These are phyloP conservation scores for Emydocephalus ijimae DNA, from an alignment of 2,113 vertebrate species.

Conservation along the genomic window DNA sequence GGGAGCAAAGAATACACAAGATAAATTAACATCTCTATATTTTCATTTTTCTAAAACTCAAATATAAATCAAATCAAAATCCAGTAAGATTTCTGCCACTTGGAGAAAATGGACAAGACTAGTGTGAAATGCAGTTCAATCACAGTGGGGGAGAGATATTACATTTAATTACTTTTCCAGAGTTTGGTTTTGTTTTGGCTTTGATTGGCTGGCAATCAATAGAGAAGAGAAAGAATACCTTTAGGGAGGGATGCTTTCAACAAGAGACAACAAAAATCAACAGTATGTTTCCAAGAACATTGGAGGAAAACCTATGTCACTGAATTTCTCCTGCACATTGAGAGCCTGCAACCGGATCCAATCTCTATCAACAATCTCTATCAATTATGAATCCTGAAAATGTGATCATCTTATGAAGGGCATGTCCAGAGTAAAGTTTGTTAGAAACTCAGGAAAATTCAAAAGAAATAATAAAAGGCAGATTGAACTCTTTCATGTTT, in stretches of 20 bases:
- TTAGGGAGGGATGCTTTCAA: slow-evolving; percentile 28
- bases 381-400: slow-evolving; percentile 43
- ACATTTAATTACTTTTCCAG: slow-evolving; percentile 49
- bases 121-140: slow-evolving; percentile 17
- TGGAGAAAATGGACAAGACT: slow-evolving; percentile 30
- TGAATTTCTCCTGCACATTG: slow-evolving; percentile 29
- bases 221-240: slow-evolving; percentile 35
- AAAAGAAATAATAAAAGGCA: slow-evolving; percentile 15
- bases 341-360: slow-evolving; percentile 22
- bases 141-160: slow-evolving; percentile 40
- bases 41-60: not conserved
- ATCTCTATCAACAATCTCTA: slow-evolving; percentile 16
- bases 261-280: slow-evolving; percentile 29
- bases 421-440: slow-evolving; percentile 51
- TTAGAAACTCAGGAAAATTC: slow-evolving; percentile 51
- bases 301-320: slow-evolving; percentile 14
- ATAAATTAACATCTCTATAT: not conserved
- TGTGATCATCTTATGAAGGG: slow-evolving; percentile 34
- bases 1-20: not conserved
- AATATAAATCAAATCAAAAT: not conserved
- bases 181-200: slow-evolving; percentile 20
- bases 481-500: slow-evolving; percentile 38
- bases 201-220: slow-evolving; percentile 32
- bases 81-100: not conserved
- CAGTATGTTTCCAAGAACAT: not conserved